phyloP scores from a whole-genome alignment of 2,888 invertebrate genomes.

The Conchocele bisecta region DNA sequence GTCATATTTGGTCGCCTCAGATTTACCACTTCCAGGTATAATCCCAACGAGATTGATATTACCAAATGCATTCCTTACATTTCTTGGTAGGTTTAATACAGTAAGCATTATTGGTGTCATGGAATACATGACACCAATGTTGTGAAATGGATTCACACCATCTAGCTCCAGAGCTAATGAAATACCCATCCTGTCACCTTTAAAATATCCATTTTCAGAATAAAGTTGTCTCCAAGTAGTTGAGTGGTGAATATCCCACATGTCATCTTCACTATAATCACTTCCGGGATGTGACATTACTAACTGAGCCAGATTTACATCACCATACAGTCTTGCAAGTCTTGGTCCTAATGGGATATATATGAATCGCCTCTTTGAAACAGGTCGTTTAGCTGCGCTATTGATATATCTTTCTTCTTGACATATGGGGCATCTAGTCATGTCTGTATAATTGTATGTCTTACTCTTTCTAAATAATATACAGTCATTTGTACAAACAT shows the following conservation, averaged over 20 bases:
- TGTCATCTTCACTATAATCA: not conserved
- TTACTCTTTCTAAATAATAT: not conserved
- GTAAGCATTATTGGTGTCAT: conserved; percentile 29
- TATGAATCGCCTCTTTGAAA: not conserved
- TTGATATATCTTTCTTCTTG: not conserved
- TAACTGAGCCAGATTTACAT: conserved; percentile 7
- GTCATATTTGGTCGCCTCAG: not conserved
- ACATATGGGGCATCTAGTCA: conserved; percentile 6
- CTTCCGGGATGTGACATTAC: not conserved
- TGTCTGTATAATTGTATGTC: not conserved
- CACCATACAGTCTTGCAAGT: conserved; percentile 20
- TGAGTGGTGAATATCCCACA: conserved; percentile 22
- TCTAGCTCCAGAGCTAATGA: conserved; percentile 22
- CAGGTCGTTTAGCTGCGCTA: not conserved
- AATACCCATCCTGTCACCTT: conserved; percentile 7
- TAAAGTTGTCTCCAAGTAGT: conserved; percentile 4
- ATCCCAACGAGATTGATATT: conserved; percentile 10
- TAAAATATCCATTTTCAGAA: conserved; percentile 8
- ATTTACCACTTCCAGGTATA: not conserved
- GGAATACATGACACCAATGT: conserved; percentile 17
- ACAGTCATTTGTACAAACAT: conserved; percentile 11
- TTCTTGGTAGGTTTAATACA: conserved; percentile 8
- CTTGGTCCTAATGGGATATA: conserved; percentile 6
- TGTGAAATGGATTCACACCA: conserved; percentile 23
- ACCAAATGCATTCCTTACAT: conserved; percentile 5